Evolutionary conservation across 2,888 invertebrate genomes (phyloP).

Genomic region (Tenthredo amoena): DNA sequence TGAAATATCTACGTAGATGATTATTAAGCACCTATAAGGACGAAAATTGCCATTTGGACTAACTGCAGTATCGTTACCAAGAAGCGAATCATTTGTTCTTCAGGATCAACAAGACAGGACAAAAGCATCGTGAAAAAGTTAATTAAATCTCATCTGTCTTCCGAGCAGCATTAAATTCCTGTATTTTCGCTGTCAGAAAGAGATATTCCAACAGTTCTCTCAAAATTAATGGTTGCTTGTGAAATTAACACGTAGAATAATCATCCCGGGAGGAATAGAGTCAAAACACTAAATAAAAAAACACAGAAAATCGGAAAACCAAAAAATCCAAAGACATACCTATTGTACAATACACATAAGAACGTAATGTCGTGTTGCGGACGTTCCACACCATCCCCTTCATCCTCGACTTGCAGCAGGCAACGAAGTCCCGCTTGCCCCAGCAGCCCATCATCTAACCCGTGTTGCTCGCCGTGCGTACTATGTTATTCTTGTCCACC

Average conservation of each 20-base stretch:
- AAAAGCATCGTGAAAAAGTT: neutral
- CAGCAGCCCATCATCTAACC: constrained; percentile 24
- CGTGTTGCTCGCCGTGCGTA: constrained; percentile 64
- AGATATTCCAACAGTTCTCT: constrained; percentile 20
- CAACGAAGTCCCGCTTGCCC: constrained; percentile 11
- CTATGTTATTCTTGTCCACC: constrained; percentile 61
- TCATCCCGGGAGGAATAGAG: neutral
- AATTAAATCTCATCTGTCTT: neutral
- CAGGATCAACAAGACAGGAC: constrained; percentile 27
- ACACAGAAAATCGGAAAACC: neutral
- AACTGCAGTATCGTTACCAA: constrained; percentile 11
- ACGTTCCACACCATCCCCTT: constrained; percentile 16
- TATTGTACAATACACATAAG: too few relatives aligned
- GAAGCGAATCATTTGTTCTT: neutral
- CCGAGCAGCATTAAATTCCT: neutral
- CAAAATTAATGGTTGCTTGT: constrained; percentile 24
- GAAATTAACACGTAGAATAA: constrained; percentile 19
- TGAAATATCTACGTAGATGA: neutral
- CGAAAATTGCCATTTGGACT: neutral
- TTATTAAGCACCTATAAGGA: too few relatives aligned
- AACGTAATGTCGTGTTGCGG: constrained; percentile 41
- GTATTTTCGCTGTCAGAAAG: neutral
- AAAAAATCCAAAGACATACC: neutral
- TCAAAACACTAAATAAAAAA: neutral
- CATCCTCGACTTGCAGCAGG: neutral